Conservation (phyloP, 2,797 vertebrate genomes). For the Catostomus latipinnis region DNA sequence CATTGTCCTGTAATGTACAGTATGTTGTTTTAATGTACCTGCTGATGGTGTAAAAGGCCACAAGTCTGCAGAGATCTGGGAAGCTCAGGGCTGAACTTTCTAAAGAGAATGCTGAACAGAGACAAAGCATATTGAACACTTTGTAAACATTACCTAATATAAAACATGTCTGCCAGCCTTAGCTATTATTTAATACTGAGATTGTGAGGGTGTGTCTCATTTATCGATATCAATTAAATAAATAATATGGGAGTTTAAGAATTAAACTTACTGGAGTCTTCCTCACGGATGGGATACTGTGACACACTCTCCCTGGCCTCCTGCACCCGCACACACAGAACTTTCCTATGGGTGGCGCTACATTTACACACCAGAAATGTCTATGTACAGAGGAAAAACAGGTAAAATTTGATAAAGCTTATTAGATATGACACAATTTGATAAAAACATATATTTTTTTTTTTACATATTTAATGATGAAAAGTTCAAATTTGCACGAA, state of each 20-base stretch:
- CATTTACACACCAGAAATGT: constrained; percentile 90
- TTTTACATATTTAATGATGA: no score
- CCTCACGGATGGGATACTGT: constrained; percentile 84
- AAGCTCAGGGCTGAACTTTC: constrained; percentile 85
- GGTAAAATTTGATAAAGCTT: neutral
- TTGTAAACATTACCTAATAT: neutral
- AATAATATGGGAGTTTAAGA: no score
- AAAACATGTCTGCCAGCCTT: neutral
- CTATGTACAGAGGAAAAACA: constrained; percentile 65
- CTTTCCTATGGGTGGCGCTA: constrained; percentile 81
- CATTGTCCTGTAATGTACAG: neutral
- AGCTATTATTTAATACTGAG: neutral
- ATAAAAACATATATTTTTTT: neutral
- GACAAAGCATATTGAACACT: neutral
- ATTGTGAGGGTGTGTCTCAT: neutral
- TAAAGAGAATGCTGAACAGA: constrained; percentile 79
- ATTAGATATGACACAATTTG: constrained; percentile 4
- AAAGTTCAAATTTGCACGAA: no score
- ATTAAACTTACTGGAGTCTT: constrained; percentile 82
- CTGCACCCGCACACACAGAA: constrained; percentile 82
- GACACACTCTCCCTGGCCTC: constrained; percentile 80
- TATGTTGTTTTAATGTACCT: constrained; percentile 71
- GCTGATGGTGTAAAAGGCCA: constrained; percentile 87
- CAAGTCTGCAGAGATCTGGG: constrained; percentile 86
- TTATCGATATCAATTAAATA: no score